Conservation (phyloP, 2,113 vertebrate genomes). For the Irena cyanogastra region DNA sequence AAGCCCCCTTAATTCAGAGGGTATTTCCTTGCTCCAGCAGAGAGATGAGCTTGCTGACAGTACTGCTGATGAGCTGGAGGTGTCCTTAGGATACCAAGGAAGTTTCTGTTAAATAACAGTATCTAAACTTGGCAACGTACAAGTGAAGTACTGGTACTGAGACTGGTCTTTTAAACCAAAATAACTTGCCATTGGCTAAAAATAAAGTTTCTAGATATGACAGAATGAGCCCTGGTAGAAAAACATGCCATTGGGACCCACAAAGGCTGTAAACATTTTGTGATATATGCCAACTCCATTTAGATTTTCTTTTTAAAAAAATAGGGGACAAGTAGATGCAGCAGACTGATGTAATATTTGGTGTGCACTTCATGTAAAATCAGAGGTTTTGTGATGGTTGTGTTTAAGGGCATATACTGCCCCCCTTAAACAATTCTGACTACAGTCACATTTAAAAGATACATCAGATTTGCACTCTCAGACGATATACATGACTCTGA, state of each 20-base stretch:
- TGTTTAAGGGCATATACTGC: background rate
- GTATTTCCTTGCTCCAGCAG: background rate
- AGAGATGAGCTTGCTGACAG: background rate
- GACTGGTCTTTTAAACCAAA: conserved; percentile 9
- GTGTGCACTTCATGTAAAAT: background rate
- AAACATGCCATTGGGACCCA: conserved; percentile 4
- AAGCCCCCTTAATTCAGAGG: rapidly evolving
- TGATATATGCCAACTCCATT: conserved; percentile 38
- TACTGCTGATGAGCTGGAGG: background rate
- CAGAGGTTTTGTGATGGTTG: background rate
- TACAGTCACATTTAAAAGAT: background rate
- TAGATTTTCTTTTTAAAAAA: background rate
- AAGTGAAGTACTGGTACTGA: background rate
- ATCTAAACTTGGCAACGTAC: background rate
- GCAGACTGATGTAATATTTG: background rate
- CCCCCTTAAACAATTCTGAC: background rate
- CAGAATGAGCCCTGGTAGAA: conserved; percentile 28
- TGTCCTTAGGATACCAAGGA: background rate
- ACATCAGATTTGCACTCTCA: background rate
- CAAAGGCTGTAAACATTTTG: background rate
- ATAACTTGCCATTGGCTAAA: background rate
- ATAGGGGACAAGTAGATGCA: background rate
- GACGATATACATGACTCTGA: background rate
- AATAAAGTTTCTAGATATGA: conserved; percentile 15
- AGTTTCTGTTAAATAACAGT: background rate